Base-by-base conservation (phyloP, 2,113 vertebrate genomes). In the Gnathonemus longibarbis region DNA sequence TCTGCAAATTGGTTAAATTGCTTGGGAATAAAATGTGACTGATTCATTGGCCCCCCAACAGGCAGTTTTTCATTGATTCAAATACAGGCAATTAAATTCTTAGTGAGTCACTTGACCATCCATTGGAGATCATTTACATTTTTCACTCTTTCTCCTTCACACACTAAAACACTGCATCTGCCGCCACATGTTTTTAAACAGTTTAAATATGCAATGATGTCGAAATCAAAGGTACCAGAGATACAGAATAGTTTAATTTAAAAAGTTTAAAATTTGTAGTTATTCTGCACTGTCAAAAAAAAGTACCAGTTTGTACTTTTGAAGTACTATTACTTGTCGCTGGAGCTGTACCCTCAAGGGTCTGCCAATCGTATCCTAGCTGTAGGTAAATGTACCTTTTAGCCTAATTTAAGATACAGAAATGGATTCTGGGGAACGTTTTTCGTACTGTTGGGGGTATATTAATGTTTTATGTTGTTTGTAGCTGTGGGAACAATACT, bases 1-100 rank as follows among this genome's bases (percentile, higher is more conserved):
- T 90, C 85, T 88, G 89, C 53, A 90, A 91, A 84, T 91, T 89
- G 87, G 31, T 80, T 80, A 70, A 90, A 90, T 91, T 88, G 90
- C 90, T 90, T 90, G 48, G 83, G 48, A 86, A 80, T 56, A 84
- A 89, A 90, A 91, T 62, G 21, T 46, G 48, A 90, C 84, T 66
- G 66, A 85, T 46, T 87, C 50, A 87, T 87, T 90, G 48, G 84
- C 53, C 88, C 88, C 48, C 62, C 56, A 49, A 9, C 48, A 84
- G 46, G 66, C 24, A n/a, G 5, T 87, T 87, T 83, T 31, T 56
- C 58, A 89, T 56, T 87, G 80, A 91, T 90, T 91, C 77, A 90
- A 58, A 27, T 45, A 48, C 11, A 84, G 45, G n/a, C 58, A 70
- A 88, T 90, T 87, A 74, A 88, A 88, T 84, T 42, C 80, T 86